Conservation (phyloP, 2,888 invertebrate genomes). For the Biston stratarius region DNA sequence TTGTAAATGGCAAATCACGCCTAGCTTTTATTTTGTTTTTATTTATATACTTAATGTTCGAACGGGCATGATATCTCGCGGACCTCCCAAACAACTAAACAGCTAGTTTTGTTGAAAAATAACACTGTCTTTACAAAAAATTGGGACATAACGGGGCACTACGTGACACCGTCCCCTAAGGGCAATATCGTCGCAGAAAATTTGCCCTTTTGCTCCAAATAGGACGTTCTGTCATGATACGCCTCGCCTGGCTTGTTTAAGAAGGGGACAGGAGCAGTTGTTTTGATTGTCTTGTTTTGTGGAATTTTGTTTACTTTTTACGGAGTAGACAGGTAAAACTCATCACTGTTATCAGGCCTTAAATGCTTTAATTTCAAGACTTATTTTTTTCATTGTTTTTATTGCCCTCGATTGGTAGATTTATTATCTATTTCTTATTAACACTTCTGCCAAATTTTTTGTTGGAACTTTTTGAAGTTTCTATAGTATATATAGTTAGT, state of each 20-base stretch:
- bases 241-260: conserved; percentile 51
- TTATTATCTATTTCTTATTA: no score
- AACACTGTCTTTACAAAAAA: conserved; percentile 66
- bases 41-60: neutral
- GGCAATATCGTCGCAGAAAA: conserved; percentile 47
- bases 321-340: conserved; percentile 14
- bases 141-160: conserved; percentile 68
- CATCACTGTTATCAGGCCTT: neutral
- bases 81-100: conserved; percentile 17
- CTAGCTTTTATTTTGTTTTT: no score
- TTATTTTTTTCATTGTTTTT: neutral
- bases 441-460: no score
- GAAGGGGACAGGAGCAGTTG: conserved; percentile 40
- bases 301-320: conserved; percentile 35
- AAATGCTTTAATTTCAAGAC: neutral
- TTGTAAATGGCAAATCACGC: no score
- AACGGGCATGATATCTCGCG: neutral
- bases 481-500: no score
- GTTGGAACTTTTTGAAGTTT: no score
- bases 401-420: neutral
- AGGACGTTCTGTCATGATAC: conserved; percentile 68
- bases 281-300: conserved; percentile 41
- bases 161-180: conserved; percentile 68
- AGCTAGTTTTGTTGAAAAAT: conserved; percentile 51
- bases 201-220: conserved; percentile 52